These are phyloP conservation scores for Tetrapedia diversipes DNA, from an alignment of 2,888 invertebrate species.

Conservation along the genomic window DNA sequence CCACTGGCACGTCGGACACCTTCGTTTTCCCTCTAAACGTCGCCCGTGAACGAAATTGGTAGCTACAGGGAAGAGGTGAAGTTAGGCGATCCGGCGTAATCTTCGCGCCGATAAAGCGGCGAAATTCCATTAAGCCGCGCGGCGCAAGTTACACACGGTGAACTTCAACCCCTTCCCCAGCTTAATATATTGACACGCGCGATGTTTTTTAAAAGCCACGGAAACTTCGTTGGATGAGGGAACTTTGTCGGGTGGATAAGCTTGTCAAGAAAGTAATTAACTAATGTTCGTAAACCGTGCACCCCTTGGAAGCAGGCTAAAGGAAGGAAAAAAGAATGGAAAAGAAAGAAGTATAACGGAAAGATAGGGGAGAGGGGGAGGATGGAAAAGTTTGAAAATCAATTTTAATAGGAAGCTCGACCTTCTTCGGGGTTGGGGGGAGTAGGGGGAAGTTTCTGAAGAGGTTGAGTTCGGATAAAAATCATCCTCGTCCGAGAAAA, in stretches of 20 bases:
- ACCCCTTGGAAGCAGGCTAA: not conserved
- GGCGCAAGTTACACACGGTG: constrained; percentile 28
- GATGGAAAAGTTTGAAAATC: constrained; percentile 35
- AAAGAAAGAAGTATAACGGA: no score
- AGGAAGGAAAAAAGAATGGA: no score
- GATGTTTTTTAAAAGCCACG: constrained; percentile 18
- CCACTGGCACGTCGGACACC: no score
- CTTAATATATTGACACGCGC: constrained; percentile 39
- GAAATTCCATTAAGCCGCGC: constrained; percentile 42
- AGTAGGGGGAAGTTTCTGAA: not conserved
- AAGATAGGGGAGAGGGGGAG: not conserved
- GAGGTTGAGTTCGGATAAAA: constrained; percentile 1
- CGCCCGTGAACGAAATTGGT: constrained; percentile 21
- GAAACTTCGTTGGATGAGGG: not conserved
- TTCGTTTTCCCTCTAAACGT: no score
- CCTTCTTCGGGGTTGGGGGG: not conserved
- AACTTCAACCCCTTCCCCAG: not conserved
- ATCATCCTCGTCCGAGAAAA: not conserved
- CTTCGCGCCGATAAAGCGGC: constrained; percentile 26
- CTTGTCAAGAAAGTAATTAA: constrained; percentile 42
- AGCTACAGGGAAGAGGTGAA: not conserved
- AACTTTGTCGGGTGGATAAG: constrained; percentile 21
- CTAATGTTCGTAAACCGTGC: constrained; percentile 30
- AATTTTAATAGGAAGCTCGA: constrained; percentile 22
- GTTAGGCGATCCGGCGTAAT: constrained; percentile 26